phyloP scores from a whole-genome alignment of 2,888 invertebrate genomes.

The Sisyra terminalis region DNA sequence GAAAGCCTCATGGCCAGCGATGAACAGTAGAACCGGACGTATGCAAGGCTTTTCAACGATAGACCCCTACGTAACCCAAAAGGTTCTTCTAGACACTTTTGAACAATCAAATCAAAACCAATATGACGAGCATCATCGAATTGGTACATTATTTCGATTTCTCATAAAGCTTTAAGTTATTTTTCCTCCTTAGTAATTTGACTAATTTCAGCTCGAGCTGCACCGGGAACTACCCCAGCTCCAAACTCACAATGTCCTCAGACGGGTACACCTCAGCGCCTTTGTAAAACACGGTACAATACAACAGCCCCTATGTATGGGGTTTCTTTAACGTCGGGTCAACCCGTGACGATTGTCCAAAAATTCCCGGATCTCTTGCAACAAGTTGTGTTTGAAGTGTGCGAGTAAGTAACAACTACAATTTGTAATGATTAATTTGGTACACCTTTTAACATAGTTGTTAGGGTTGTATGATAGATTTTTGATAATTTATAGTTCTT shows the following conservation, averaged over 20 bases:
- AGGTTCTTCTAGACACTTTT: constrained; percentile 46
- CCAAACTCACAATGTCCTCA: constrained; percentile 23
- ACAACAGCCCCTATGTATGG: constrained; percentile 91
- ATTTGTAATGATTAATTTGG: too few species aligned
- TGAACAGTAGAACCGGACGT: constrained; percentile 50
- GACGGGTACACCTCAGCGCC: constrained; percentile 49
- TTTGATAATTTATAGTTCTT: too few species aligned
- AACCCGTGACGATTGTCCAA: constrained; percentile 85
- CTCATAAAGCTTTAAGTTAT: neutral
- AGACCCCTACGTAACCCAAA: constrained; percentile 59
- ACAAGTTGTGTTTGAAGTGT: constrained; percentile 82
- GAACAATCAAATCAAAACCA: constrained; percentile 28
- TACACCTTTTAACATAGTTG: too few species aligned
- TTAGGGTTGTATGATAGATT: too few species aligned
- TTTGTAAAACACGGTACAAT: constrained; percentile 80
- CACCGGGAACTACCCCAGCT: constrained; percentile 26
- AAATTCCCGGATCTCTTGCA: constrained; percentile 85
- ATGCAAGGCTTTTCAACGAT: constrained; percentile 36
- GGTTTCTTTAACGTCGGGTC: constrained; percentile 82
- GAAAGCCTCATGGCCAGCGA: constrained; percentile 39
- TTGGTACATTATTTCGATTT: neutral
- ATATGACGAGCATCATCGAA: neutral
- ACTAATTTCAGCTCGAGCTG: constrained; percentile 19
- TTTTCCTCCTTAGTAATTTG: too few species aligned
- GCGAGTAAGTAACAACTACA: constrained; percentile 3